Conservation (phyloP, 2,113 vertebrate species). For the Nyctereutes procyonoides region DNA sequence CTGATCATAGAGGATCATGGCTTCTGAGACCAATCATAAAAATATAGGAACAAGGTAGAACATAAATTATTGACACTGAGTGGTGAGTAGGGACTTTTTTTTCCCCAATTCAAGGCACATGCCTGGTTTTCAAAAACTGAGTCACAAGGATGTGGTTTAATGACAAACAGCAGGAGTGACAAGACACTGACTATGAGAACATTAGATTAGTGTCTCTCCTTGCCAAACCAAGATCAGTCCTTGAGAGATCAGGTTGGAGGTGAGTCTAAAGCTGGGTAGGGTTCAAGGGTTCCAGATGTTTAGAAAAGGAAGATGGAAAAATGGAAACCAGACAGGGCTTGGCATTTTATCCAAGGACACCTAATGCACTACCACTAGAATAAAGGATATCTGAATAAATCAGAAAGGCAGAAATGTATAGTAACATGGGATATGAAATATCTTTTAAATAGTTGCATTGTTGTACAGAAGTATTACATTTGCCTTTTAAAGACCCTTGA, state of each 20-base stretch:
- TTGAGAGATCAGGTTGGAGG: not conserved
- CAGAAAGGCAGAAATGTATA: constrained; percentile 24
- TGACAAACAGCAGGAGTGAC: not conserved
- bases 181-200: not conserved
- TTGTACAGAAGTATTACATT: constrained; percentile 62
- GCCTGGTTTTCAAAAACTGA: not conserved
- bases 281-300: not conserved
- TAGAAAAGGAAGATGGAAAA: not conserved
- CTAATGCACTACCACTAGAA: not conserved
- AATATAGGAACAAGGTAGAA: not conserved
- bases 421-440: constrained; percentile 55
- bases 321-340: not conserved
- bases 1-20: not conserved
- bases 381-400: constrained; percentile 31
- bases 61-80: not conserved
- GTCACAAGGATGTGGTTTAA: not conserved
- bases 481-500: constrained; percentile 62
- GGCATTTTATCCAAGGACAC: not conserved
- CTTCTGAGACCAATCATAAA: not conserved
- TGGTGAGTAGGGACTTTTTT: not conserved
- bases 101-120: not conserved
- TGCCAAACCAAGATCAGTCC: not conserved
- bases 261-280: not conserved
- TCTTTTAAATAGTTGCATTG: constrained; percentile 57
- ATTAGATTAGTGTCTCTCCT: not conserved